Conservation (phyloP, 2,113 vertebrate species). For the Todiramphus saurophagus region DNA sequence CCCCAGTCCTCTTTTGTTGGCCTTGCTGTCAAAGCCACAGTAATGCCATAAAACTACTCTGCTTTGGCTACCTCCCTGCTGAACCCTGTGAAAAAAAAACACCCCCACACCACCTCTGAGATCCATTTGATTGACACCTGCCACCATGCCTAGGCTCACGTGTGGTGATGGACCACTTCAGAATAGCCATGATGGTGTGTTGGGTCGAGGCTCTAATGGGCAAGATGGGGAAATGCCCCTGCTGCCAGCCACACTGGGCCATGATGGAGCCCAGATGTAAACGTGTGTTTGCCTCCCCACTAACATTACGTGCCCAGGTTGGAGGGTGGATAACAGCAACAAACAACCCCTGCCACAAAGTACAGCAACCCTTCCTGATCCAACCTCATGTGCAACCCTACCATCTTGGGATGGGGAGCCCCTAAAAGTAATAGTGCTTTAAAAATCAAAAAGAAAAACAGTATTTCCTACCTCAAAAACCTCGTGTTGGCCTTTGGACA, state of each 20-base stretch:
- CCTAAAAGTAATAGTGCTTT: not conserved
- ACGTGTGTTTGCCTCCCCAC: not conserved
- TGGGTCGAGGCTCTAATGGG: not conserved
- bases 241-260: not conserved
- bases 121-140: not conserved
- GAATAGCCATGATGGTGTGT: fast-evolving
- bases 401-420: not conserved
- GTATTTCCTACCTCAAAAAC: not conserved
- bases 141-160: not conserved
- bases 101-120: fast-evolving
- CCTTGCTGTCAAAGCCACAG: not conserved
- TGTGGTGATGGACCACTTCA: not conserved
- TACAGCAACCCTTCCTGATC: not conserved
- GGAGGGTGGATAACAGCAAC: no score
- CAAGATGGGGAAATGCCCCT: not conserved
- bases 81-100: not conserved
- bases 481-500: not conserved
- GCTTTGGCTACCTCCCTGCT: not conserved
- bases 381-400: not conserved
- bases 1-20: not conserved
- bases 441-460: not conserved
- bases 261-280: not conserved
- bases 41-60: not conserved
- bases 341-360: not conserved
- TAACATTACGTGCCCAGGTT: not conserved